Base-by-base conservation (phyloP, 2,888 invertebrate species). In the Leptarthrus brevirostris region DNA sequence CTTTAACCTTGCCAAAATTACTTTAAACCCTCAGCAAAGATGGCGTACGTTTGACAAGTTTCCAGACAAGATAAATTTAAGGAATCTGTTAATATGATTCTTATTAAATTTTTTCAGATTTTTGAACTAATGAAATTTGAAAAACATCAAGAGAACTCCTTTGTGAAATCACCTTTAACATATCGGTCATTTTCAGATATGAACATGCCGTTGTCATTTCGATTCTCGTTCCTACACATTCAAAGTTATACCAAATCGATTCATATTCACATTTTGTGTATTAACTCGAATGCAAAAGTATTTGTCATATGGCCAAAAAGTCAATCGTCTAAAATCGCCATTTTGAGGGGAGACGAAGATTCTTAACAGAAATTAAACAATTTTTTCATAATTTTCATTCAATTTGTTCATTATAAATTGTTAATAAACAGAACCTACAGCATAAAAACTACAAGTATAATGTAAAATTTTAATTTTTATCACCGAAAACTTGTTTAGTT, bases 241-340 rank as follows among this genome's bases (percentile, higher is more conserved):
- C 30, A 30, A 30, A 30, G 34, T 61, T 61, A 61, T 61, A 61
- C 61, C 61, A 61, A 36, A 47, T 47, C 16, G 47, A 30, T 8
- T 3, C 8, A 30, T 30, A 30, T 8, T 3, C 8, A 30, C 30
- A 30, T 5, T 5, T 30, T 30, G 4, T 30, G 30, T 8, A 30
- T 30, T 30, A 30, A 30, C 3, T 30, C 30, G n/a, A n/a, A n/a
- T 8, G 30, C 30, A 5, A 3, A 30, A 8, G 64, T 74, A 58
- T 36, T 24, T n/a, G n/a, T 40, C 72, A 72, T 66, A 66, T 64
- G n/a, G n/a, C n/a, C n/a, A 73, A 72, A 72, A 73, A 73, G 52
- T 64, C 69, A 75, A 66, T 74, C 70, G 73, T 72, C 69, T 53
- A 70, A 72, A 69, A 74, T 76, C 76, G 76, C 76, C 76, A 76